phyloP scores from a whole-genome alignment of 2,113 vertebrate genomes.

The Crotalus viridis region DNA sequence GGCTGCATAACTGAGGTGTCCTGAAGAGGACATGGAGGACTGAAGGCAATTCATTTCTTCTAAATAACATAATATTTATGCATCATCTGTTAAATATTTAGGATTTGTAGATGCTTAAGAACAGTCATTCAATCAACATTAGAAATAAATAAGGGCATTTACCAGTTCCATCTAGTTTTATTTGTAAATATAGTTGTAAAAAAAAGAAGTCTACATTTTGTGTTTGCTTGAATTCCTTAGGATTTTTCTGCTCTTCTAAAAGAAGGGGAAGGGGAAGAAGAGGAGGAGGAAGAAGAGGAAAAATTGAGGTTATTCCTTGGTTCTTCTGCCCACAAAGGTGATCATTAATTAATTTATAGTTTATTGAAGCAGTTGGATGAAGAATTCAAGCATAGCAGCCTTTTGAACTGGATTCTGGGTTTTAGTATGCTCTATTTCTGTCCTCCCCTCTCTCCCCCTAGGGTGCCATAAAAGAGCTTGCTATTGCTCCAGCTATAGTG shows the following conservation, averaged over 20 bases:
- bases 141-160: constrained; percentile 15
- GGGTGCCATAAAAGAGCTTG: not conserved
- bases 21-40: not conserved
- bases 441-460: not conserved
- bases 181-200: constrained; percentile 4
- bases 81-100: constrained; percentile 16
- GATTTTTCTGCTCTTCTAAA: not conserved
- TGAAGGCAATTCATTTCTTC: not conserved
- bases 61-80: constrained; percentile 7
- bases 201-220: constrained; percentile 4
- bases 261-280: not conserved
- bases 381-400: not conserved
- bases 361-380: not conserved
- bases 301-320: constrained; percentile 2
- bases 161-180: constrained; percentile 24
- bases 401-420: not conserved
- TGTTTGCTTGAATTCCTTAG: not conserved
- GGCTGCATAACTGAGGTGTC: not conserved
- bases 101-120: constrained; percentile 14
- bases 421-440: not conserved
- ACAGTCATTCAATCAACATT: constrained; percentile 3
- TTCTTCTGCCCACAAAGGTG: not conserved
- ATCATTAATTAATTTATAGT: not conserved
- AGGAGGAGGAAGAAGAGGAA: not conserved
- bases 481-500: not conserved